Conservation (phyloP, 2,888 invertebrate genomes). For the Toxonevra muliebris region DNA sequence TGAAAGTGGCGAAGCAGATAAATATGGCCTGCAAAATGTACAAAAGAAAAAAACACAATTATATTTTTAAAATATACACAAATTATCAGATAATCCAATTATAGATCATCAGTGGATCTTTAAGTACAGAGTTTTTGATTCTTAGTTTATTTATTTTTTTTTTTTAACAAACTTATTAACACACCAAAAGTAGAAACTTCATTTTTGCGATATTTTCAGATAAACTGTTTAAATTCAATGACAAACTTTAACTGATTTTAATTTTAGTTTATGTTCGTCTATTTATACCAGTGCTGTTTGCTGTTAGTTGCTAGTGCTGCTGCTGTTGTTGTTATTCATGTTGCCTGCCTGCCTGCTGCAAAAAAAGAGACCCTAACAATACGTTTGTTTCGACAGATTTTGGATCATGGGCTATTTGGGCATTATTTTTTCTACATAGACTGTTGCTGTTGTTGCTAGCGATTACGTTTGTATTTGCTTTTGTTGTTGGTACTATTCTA, state of each 20-base stretch:
- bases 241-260: slow-evolving; percentile 54
- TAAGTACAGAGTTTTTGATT: not conserved
- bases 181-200: slow-evolving; percentile 58
- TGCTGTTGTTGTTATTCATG: not conserved
- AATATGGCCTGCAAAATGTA: slow-evolving; percentile 48
- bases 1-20: slow-evolving; percentile 51
- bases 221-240: slow-evolving; percentile 41
- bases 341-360: not conserved
- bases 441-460: not conserved
- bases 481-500: not conserved
- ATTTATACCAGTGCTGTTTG: slow-evolving; percentile 21
- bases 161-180: slow-evolving; percentile 35
- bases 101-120: not conserved
- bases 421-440: not conserved
- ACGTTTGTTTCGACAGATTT: slow-evolving; percentile 10
- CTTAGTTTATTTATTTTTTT: not conserved
- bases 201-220: slow-evolving; percentile 36
- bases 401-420: not conserved
- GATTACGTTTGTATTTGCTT: not conserved
- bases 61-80: too few species aligned
- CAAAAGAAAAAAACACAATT: too few species aligned
- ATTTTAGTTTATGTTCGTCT: slow-evolving; percentile 34
- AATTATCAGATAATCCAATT: not conserved
- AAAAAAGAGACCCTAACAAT: slow-evolving; percentile 1
- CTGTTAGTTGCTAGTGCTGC: not conserved